phyloP scores from a whole-genome alignment of 2,888 invertebrate genomes.

The Cartodere bifasciata region DNA sequence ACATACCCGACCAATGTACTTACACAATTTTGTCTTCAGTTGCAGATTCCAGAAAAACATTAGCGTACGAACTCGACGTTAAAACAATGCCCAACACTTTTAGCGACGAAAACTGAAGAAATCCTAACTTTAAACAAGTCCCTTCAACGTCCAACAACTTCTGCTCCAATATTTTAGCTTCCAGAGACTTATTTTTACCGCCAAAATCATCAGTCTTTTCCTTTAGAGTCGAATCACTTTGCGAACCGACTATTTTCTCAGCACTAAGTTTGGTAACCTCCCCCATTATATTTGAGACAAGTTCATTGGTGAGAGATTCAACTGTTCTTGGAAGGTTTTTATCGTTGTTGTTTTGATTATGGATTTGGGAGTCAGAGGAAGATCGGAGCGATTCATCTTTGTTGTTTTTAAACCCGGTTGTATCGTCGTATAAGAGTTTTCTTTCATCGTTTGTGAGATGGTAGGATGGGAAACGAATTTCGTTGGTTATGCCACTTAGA shows the following conservation, averaged over 20 bases:
- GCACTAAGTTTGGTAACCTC: constrained; percentile 37
- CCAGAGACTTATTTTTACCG: constrained; percentile 15
- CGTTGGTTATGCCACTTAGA: constrained; percentile 41
- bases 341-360: constrained; percentile 11
- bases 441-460: constrained; percentile 31
- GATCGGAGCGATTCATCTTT: constrained; percentile 19
- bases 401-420: constrained; percentile 15
- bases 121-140: constrained; percentile 36
- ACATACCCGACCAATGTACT: no score
- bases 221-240: constrained; percentile 16
- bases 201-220: constrained; percentile 11
- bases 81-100: constrained; percentile 41
- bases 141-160: constrained; percentile 36
- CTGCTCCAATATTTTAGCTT: constrained; percentile 26
- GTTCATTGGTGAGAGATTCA: constrained; percentile 37
- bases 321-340: constrained; percentile 27
- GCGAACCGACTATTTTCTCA: constrained; percentile 24
- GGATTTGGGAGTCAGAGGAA: constrained; percentile 27
- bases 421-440: constrained; percentile 22
- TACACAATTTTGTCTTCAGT: constrained; percentile 17
- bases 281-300: constrained; percentile 40
- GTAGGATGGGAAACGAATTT: constrained; percentile 34
- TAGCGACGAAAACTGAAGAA: constrained; percentile 43
- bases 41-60: constrained; percentile 42
- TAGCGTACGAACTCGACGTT: constrained; percentile 40